These are phyloP conservation scores for Muscicapa comitata DNA, from an alignment of 2,797 vertebrate species.

Conservation along the genomic window DNA sequence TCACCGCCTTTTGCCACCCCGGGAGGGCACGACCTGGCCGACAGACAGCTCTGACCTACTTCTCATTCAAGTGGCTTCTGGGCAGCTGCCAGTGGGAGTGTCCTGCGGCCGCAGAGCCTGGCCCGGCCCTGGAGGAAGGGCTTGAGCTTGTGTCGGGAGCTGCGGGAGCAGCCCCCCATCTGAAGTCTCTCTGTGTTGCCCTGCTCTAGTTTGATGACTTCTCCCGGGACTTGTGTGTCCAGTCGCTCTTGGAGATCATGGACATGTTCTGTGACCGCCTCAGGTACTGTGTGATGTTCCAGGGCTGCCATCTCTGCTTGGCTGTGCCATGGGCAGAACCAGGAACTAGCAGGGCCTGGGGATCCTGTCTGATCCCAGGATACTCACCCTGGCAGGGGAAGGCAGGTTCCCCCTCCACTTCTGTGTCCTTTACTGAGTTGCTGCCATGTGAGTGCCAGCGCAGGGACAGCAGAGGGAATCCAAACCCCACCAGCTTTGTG, in stretches of 20 bases:
- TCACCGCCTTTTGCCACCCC: background rate
- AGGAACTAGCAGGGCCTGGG: fast-evolving
- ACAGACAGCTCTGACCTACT: conserved; percentile 19
- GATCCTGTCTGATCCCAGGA: fast-evolving
- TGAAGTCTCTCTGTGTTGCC: background rate
- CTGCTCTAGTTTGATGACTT: conserved; percentile 91
- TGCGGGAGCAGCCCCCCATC: background rate
- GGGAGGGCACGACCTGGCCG: background rate
- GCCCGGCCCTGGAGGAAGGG: background rate
- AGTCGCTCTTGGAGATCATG: conserved; percentile 92
- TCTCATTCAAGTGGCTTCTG: conserved; percentile 16
- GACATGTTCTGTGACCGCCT: conserved; percentile 96
- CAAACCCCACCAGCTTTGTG: background rate
- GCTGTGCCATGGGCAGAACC: fast-evolving
- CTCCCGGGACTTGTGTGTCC: conserved; percentile 91
- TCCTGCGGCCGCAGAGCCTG: background rate
- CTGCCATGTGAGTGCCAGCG: fast-evolving
- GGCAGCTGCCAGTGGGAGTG: conserved; percentile 3
- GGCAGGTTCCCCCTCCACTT: background rate
- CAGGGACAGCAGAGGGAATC: background rate
- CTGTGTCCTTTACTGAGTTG: fast-evolving
- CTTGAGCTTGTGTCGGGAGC: background rate
- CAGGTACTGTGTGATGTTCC: conserved; percentile 70
- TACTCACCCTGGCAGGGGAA: background rate
- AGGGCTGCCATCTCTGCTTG: background rate